These are phyloP conservation scores for Spialia ferax DNA, from an alignment of 2,888 invertebrate species.

Conservation along the genomic window DNA sequence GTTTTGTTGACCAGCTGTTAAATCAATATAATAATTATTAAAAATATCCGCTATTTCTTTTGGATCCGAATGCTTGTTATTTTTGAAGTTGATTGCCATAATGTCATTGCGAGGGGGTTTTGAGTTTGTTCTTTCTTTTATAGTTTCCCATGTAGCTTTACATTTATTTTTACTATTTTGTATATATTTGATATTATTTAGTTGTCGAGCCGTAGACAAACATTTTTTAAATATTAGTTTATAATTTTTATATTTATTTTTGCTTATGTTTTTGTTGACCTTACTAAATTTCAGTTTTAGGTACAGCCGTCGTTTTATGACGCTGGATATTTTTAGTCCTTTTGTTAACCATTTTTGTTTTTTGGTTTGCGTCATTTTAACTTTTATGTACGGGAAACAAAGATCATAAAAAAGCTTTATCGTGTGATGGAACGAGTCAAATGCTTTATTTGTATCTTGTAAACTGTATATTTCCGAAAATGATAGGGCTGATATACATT, in stretches of 20 bases:
- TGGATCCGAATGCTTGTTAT: neutral
- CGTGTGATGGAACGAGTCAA: neutral
- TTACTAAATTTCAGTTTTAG: neutral
- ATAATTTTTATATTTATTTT: slow-evolving; percentile 4
- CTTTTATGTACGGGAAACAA: slow-evolving; percentile 11
- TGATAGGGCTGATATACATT: neutral
- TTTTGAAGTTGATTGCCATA: neutral
- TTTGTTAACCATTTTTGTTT: neutral
- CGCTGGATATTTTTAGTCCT: slow-evolving; percentile 2
- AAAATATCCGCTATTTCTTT: slow-evolving; percentile 9
- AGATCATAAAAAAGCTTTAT: slow-evolving; percentile 20
- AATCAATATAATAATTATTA: slow-evolving; percentile 13
- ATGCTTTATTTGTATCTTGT: neutral
- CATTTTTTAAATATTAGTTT: slow-evolving; percentile 1
- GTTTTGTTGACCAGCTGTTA: neutral
- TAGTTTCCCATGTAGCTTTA: slow-evolving; percentile 12
- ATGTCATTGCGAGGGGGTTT: neutral
- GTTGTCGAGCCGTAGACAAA: neutral
- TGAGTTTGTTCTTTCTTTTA: neutral
- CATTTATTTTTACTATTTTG: slow-evolving; percentile 16
- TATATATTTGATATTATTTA: slow-evolving; percentile 9
- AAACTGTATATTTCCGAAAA: neutral
- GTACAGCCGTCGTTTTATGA: slow-evolving; percentile 5
- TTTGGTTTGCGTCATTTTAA: slow-evolving; percentile 8
- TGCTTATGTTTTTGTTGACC: neutral